A percentile compares a stretch with the other conserved stretches of the same genome.
phyloP scores from a whole-genome alignment of 1,140 invertebrate species.

The Meloidogyne chitwoodi region DNA sequence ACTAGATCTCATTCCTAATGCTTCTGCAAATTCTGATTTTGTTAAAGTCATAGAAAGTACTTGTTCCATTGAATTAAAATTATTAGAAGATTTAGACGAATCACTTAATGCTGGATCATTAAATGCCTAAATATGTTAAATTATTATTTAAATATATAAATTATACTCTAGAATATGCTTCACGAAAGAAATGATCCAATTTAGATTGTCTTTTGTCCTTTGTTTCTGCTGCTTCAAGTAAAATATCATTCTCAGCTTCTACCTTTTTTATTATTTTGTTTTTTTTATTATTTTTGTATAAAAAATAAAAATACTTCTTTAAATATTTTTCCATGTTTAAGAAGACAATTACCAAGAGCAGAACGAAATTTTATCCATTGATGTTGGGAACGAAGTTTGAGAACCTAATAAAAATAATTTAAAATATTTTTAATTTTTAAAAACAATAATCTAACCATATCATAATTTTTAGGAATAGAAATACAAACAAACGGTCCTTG shows the following conservation, averaged over 20 bases:
- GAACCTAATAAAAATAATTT: neutral
- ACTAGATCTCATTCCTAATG: slow-evolving; percentile 88
- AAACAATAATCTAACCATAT: slow-evolving; percentile 67
- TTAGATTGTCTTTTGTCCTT: slow-evolving; percentile 86
- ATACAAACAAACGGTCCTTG: slow-evolving; percentile 78
- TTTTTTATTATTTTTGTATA: slow-evolving; percentile 17
- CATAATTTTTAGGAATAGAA: slow-evolving; percentile 83
- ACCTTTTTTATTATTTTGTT: slow-evolving; percentile 5
- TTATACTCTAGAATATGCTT: slow-evolving; percentile 76
- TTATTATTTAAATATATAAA: neutral
- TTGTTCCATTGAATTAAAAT: slow-evolving; percentile 38
- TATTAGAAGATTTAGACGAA: slow-evolving; percentile 28
- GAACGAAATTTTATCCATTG: slow-evolving; percentile 10
- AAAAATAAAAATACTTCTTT: neutral
- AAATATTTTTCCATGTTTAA: slow-evolving; percentile 1
- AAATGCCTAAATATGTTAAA: slow-evolving; percentile 42
- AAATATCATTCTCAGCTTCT: slow-evolving; percentile 72
- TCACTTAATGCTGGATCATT: slow-evolving; percentile 46
- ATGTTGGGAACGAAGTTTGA: neutral
- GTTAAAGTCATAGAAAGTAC: slow-evolving; percentile 66
- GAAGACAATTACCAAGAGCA: neutral
- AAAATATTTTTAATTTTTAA: neutral
- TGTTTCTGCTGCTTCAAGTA: slow-evolving; percentile 88
- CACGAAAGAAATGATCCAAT: slow-evolving; percentile 94
- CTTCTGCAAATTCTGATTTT: slow-evolving; percentile 91